Base-by-base conservation (phyloP, 2,888 invertebrate genomes). In the Creontiades dilutus region DNA sequence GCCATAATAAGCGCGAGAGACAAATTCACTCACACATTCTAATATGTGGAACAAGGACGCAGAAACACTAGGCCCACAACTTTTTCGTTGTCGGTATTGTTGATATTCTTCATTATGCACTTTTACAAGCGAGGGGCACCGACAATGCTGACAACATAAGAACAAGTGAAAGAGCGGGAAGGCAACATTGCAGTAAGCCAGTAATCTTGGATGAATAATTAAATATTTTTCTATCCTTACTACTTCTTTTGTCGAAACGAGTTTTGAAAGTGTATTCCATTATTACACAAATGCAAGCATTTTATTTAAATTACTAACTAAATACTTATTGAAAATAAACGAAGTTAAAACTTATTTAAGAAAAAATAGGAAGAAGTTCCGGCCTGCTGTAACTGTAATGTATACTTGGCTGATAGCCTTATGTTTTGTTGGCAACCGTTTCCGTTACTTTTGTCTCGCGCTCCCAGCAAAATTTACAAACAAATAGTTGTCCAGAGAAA, bases 11-110 rank as follows among this genome's bases (percentile, higher is more conserved):
- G 19, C 23, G 12, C 85, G 37, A 14, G 57, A 23, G 16, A 47
- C n/a, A 75, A 76, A 86, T 19, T 28, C 28, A 76, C 52, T 48
- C 0, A 13, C 27, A 28, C 28, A 85, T 85, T 48, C 85, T 82
- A 75, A n/a, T 68, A 88, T 78, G 78, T 88, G 46, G 88, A 88
- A 88, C 88, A 88, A 88, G 88, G 88, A 88, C 88, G 80, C 88
- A 88, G 28, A 52, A 75, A 61, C 48, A 52, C 19, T 75, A 86
- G 76, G 75, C 37, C 86, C 86, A 80, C 80, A 78, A 78, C 88
- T 52, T 78, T 19, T 55, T 85, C 85, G 75, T 75, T 52, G 78
- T 88, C 88, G 78, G 88, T 76, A 52, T 88, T 88, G 88, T 78
- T 88, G 88, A 76, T 88, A 80, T 88, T 55, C 86, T 48, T 82